Evolutionary conservation across 2,113 vertebrate species (phyloP).

Genomic region (Sylvilagus bachmani): DNA sequence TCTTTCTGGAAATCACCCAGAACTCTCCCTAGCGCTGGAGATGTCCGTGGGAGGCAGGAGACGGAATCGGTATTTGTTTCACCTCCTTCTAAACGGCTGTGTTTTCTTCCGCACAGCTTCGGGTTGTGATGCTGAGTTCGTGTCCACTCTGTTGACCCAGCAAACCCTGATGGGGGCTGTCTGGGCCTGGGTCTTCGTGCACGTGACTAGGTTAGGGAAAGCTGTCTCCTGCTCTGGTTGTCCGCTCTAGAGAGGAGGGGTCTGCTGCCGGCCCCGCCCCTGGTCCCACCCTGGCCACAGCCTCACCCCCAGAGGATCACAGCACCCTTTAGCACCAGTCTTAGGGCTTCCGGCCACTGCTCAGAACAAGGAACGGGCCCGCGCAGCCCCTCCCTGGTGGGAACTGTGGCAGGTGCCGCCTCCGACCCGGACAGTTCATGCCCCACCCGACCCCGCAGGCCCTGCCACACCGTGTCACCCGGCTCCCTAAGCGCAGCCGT

Average conservation of each 20-base stretch:
- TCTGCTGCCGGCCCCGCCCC: too few relatives aligned
- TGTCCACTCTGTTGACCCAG: background rate
- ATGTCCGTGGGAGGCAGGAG: background rate
- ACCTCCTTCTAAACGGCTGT: background rate
- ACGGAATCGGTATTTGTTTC: background rate
- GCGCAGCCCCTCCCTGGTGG: background rate
- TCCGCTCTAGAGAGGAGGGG: background rate
- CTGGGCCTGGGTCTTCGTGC: accelerated
- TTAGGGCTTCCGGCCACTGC: slow-evolving; percentile 53
- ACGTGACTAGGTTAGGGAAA: background rate
- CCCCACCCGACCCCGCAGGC: too few relatives aligned
- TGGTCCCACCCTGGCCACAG: too few relatives aligned
- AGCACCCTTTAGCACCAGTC: background rate
- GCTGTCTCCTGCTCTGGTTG: background rate
- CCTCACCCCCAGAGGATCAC: too few relatives aligned
- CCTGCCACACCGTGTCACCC: too few relatives aligned
- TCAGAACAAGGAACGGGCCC: slow-evolving; percentile 72
- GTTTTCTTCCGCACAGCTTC: background rate
- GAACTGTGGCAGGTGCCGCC: background rate
- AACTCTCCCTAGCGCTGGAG: background rate
- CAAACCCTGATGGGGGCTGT: background rate
- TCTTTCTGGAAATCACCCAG: background rate
- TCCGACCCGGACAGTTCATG: accelerated
- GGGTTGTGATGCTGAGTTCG: background rate
- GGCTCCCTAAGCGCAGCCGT: too few relatives aligned